Evolutionary conservation across 2,113 vertebrate genomes (phyloP).

Genomic region (Brachionichthys hirsutus): DNA sequence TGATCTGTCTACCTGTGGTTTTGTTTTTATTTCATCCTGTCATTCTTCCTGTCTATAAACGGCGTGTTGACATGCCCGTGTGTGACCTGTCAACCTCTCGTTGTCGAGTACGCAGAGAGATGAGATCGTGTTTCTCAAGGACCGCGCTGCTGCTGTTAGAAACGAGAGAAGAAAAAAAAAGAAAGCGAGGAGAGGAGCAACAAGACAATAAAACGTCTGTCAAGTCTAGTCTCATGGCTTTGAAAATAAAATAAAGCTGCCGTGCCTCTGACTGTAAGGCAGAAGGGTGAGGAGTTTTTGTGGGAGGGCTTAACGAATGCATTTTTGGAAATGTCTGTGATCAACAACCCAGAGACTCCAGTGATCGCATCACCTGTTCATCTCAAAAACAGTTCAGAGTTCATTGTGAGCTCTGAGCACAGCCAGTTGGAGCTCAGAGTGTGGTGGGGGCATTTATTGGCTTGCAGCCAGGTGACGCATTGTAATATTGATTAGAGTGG

Average conservation of each 20-base stretch:
- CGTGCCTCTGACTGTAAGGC: no score
- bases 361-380: not conserved
- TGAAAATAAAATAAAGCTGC: no score
- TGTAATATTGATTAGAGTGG: conserved; percentile 16
- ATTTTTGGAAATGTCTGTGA: no score
- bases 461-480: conserved; percentile 36
- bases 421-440: not conserved
- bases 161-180: no score
- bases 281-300: no score
- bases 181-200: no score
- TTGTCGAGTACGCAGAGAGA: not conserved
- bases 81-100: conserved; percentile 21
- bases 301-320: no score
- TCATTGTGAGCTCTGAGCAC: not conserved
- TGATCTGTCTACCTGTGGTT: conserved; percentile 28
- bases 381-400: not conserved
- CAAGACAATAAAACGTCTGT: no score
- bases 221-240: no score
- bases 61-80: conserved; percentile 5
- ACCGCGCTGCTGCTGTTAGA: no score
- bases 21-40: conserved; percentile 37
- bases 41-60: conserved; percentile 33
- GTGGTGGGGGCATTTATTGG: conserved; percentile 10
- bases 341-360: no score
- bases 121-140: no score